Base-by-base conservation (phyloP, 2,797 vertebrate genomes). In the Hypotaenidia okinawae region DNA sequence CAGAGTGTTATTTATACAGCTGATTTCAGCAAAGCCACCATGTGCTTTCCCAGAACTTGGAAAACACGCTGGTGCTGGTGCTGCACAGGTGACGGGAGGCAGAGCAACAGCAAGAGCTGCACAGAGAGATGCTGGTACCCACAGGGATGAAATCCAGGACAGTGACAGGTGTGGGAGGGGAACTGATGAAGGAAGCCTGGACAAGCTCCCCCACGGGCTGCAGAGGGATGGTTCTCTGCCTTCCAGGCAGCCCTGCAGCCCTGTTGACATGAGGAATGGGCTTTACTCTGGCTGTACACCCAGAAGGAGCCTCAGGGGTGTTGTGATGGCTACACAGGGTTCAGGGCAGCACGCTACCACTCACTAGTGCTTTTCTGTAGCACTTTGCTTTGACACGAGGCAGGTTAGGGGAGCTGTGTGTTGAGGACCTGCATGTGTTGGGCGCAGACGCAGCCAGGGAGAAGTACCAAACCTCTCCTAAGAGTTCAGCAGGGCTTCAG, bases 1-100 rank as follows among this genome's bases (percentile, higher is more conserved):
- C 70, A 68, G 57, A 61, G 88, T 37, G 58, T 75, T 96, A 94
- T 94, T 95, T 94, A 95, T 64, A 93, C 95, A 97, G 95, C 94
- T 93, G 93, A 95, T 75, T 55, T 91, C 72, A 3, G 86, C 93
- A 94, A 94, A 96, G 93, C 94, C 94, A 74, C 87, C 86, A 9
- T 12, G 22, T 59, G 90, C 90, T 58, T 96, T 96, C 95, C 94
- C 95, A 92, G 94, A 96, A 96, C 2, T 22, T 24, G 77, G 45
- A 35, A 8, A 72, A 54, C 2, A 2, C 9, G 3, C 59, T 75
- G 95, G 83, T 79, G 0, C 47, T 79, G 85, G 66, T 79, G 85
- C 68, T 13, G 59, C 30, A 52, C 89, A 96, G 93, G 95, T 94
- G 94, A 84, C 91, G 47, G 70, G 74, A 93, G 35, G 51, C 66